Evolutionary conservation across 2,797 vertebrate species (phyloP).

Genomic region (Cichlasoma orientale): DNA sequence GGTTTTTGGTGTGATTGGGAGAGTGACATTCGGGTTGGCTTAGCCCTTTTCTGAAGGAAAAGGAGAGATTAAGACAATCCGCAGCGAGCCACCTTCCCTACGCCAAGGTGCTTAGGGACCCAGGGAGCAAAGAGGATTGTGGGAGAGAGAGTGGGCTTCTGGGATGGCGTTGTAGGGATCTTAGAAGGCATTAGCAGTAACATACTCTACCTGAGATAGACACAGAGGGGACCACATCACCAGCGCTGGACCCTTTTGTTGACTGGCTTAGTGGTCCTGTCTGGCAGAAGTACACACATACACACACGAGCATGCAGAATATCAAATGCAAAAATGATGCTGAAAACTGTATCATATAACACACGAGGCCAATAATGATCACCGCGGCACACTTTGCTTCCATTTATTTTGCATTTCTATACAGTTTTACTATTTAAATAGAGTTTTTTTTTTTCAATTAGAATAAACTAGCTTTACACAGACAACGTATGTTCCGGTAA

Average conservation of each 20-base stretch:
- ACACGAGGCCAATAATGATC: not conserved
- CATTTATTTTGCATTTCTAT: not conserved
- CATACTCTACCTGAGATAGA: conserved; percentile 69
- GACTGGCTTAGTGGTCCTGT: conserved; percentile 70
- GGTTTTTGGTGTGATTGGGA: conserved; percentile 78
- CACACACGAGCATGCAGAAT: not conserved
- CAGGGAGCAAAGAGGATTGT: conserved; percentile 85
- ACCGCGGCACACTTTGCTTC: not conserved
- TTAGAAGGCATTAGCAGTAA: conserved; percentile 71
- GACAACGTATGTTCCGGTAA: not conserved
- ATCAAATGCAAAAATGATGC: not conserved
- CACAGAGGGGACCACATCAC: conserved; percentile 69
- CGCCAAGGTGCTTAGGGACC: conserved; percentile 82
- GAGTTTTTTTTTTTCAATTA: not conserved
- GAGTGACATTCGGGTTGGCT: conserved; percentile 81
- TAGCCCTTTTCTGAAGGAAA: conserved; percentile 79
- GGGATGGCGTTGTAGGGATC: conserved; percentile 62
- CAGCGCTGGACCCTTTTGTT: conserved; percentile 67
- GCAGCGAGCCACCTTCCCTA: conserved; percentile 79
- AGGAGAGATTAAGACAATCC: conserved; percentile 84
- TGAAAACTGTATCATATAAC: not conserved
- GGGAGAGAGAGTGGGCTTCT: conserved; percentile 71
- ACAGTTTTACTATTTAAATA: not conserved
- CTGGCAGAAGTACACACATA: not conserved
- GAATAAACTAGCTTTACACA: not conserved